A percentile compares a stretch with the other conserved stretches of the same genome.
Conservation (phyloP, 23 tunicate species). For the Diplosoma virens region DNA sequence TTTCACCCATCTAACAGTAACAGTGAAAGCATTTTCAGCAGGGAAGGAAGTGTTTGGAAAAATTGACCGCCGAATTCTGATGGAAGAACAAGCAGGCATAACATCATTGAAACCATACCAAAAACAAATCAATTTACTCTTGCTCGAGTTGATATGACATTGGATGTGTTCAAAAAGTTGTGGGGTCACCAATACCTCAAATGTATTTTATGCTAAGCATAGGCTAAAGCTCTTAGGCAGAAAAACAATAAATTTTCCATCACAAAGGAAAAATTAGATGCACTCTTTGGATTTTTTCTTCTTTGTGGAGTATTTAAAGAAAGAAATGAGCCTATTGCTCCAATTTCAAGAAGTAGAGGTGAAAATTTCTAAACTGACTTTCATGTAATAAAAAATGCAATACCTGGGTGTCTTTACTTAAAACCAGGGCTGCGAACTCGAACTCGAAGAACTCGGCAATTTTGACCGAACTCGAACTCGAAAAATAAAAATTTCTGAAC, state of each 20-base stretch:
- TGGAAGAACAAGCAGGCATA: not conserved
- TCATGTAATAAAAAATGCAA: too few species aligned
- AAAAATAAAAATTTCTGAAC: too few species aligned
- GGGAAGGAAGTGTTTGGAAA: slow-evolving; percentile 26
- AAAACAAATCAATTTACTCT: slow-evolving; percentile 6
- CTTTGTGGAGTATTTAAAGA: too few species aligned
- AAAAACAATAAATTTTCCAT: too few species aligned
- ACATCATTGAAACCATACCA: slow-evolving; percentile 14
- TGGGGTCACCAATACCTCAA: slow-evolving; percentile 24
- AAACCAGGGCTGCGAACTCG: too few species aligned
- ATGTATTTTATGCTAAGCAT: slow-evolving; percentile 23
- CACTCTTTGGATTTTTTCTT: not conserved
- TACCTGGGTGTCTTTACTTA: too few species aligned
- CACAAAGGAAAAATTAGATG: not conserved
- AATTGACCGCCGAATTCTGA: not conserved
- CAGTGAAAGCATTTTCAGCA: slow-evolving; percentile 22
- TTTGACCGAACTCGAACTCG: too few species aligned
- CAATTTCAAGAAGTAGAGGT: too few species aligned
- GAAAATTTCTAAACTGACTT: too few species aligned
- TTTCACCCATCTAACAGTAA: slow-evolving; percentile 6
- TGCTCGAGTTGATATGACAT: slow-evolving; percentile 4
- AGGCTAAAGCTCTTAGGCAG: too few species aligned
- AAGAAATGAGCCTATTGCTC: too few species aligned
- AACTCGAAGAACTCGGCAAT: too few species aligned
- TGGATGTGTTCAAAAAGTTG: slow-evolving; percentile 11